A percentile compares a stretch with the other conserved stretches of the same genome.
Evolutionary conservation across 2,888 invertebrate species (phyloP).

Genomic region (Autographa gamma): DNA sequence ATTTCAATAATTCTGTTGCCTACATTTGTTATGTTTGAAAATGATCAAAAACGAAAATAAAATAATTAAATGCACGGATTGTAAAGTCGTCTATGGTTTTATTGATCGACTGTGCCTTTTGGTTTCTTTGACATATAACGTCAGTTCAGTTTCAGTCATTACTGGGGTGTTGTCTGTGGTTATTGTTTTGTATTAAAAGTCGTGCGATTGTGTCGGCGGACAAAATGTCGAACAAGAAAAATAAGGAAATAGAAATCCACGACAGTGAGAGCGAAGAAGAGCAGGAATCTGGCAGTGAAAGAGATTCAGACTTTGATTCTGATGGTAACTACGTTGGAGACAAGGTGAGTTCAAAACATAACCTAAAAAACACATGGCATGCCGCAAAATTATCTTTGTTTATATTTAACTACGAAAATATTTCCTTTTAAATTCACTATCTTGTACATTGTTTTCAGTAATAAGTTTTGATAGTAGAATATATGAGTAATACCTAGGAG

Average conservation of each 20-base stretch:
- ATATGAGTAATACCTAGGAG: background rate
- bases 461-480: background rate
- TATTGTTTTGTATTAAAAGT: conserved; percentile 46
- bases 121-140: background rate
- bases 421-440: background rate
- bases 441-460: background rate
- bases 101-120: background rate
- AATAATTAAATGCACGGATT: no score
- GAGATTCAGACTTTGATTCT: conserved; percentile 84
- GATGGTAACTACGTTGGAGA: conserved; percentile 88
- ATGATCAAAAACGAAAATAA: no score
- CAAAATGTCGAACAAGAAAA: conserved; percentile 84
- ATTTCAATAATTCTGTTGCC: no score
- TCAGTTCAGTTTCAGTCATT: background rate
- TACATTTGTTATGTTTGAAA: no score
- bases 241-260: conserved; percentile 77
- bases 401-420: conserved; percentile 15
- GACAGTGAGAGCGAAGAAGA: conserved; percentile 85
- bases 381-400: conserved; percentile 42
- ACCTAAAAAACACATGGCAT: conserved; percentile 81
- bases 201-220: conserved; percentile 25
- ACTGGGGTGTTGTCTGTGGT: conserved; percentile 21
- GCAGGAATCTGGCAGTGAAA: conserved; percentile 78
- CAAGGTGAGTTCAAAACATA: conserved; percentile 81
- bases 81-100: background rate